A percentile compares a stretch with the other conserved stretches of the same genome.
phyloP scores from a whole-genome alignment of 2,797 vertebrate species.

The Xiphophorus birchmanni region DNA sequence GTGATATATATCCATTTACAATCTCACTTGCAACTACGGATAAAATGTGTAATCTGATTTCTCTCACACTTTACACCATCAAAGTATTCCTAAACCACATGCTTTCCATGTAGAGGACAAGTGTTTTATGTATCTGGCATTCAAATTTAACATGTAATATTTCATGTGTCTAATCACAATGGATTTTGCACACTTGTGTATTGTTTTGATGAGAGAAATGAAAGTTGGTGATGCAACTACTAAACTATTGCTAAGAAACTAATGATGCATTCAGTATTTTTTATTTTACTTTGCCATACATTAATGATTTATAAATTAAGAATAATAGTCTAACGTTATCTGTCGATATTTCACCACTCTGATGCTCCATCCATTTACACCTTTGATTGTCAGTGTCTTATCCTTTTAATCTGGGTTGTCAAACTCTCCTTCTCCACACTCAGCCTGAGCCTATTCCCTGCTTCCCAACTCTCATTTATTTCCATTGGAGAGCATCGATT shows the following conservation, averaged over 20 bases:
- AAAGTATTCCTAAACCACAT: background rate
- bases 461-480: slow-evolving; percentile 72
- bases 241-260: background rate
- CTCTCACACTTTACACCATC: background rate
- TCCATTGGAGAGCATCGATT: slow-evolving; percentile 72
- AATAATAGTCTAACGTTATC: background rate
- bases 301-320: background rate
- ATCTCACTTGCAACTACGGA: background rate
- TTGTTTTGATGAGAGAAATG: background rate
- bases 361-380: slow-evolving; percentile 6
- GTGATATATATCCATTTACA: background rate
- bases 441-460: slow-evolving; percentile 51
- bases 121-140: background rate
- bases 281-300: background rate
- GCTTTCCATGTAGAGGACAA: background rate
- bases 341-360: background rate
- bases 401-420: slow-evolving; percentile 28
- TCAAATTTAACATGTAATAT: background rate
- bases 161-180: background rate
- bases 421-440: slow-evolving; percentile 30
- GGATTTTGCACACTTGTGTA: background rate
- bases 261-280: background rate
- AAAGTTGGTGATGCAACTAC: background rate
- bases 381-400: slow-evolving; percentile 26
- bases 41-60: background rate